These are phyloP conservation scores for Propithecus perrieri DNA, from an alignment of 2,797 vertebrate species.

Conservation along the genomic window DNA sequence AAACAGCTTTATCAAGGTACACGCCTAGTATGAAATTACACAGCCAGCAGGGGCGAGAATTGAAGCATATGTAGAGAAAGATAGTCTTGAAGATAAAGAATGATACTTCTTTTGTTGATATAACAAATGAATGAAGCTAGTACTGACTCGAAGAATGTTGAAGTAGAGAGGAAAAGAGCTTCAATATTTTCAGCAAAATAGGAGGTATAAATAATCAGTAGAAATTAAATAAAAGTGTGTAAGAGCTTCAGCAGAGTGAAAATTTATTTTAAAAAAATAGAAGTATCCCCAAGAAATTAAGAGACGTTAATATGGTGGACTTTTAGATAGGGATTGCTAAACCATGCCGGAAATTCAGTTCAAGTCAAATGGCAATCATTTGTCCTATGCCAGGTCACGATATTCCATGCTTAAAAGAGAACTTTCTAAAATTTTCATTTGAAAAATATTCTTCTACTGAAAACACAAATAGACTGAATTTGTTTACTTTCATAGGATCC, in stretches of 20 bases:
- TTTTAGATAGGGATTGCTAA: not conserved
- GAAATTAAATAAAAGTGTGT: not conserved
- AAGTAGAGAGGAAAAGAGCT: not conserved
- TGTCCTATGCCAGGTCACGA: not conserved
- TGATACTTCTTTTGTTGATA: not conserved
- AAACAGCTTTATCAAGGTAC: not conserved
- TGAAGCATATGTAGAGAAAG: not conserved
- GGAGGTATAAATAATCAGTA: not conserved
- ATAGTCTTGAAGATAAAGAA: not conserved
- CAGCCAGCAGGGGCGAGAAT: not conserved
- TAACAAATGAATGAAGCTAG: not conserved
- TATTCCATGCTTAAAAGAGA: not conserved
- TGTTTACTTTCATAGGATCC: not conserved
- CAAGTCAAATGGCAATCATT: not conserved
- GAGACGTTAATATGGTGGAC: not conserved
- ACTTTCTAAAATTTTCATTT: not conserved
- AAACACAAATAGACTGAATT: not conserved
- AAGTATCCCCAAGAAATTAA: not conserved
- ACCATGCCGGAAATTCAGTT: not conserved
- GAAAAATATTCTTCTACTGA: not conserved
- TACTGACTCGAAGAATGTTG: not conserved
- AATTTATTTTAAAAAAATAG: not conserved
- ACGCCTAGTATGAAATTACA: not conserved
- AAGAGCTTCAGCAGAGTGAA: not conserved
- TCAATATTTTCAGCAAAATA: constrained; percentile 34